Evolutionary conservation across 1,140 invertebrate species (phyloP).

Genomic region (Drosophila bipectinata): DNA sequence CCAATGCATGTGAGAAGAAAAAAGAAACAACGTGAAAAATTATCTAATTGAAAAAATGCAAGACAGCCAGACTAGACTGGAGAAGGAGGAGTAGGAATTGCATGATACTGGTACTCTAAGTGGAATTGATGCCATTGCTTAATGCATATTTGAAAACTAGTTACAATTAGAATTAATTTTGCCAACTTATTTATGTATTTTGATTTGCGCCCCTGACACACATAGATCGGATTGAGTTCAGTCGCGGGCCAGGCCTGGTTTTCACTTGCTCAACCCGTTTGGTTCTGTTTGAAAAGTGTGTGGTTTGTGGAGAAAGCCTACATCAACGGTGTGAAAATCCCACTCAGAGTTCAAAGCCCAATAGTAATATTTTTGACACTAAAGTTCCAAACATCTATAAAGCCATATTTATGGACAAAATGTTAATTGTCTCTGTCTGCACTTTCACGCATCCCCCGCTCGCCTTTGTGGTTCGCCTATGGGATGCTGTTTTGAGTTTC

Average conservation of each 20-base stretch:
- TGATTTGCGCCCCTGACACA: slow-evolving; percentile 68
- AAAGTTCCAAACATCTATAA: slow-evolving; percentile 54
- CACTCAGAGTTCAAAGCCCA: slow-evolving; percentile 59
- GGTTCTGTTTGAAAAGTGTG: slow-evolving; percentile 32
- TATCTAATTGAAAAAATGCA: slow-evolving; percentile 60
- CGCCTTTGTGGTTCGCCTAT: slow-evolving; percentile 2
- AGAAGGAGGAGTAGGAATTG: slow-evolving; percentile 16
- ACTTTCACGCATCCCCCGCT: slow-evolving; percentile 61
- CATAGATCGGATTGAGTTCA: slow-evolving; percentile 55
- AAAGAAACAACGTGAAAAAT: slow-evolving; percentile 40
- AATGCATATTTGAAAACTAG: slow-evolving; percentile 56
- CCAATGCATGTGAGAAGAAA: slow-evolving; percentile 27
- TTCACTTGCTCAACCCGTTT: slow-evolving; percentile 61
- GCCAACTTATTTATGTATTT: slow-evolving; percentile 33
- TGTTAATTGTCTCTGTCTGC: slow-evolving; percentile 69
- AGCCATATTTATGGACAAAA: slow-evolving; percentile 63
- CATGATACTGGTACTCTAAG: slow-evolving; percentile 25
- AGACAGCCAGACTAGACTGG: slow-evolving; percentile 30
- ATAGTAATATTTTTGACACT: slow-evolving; percentile 40
- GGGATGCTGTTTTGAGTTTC: slow-evolving; percentile 49
- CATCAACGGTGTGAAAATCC: slow-evolving; percentile 21
- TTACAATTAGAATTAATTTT: slow-evolving; percentile 40
- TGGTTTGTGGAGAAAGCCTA: slow-evolving; percentile 46
- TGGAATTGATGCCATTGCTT: slow-evolving; percentile 52
- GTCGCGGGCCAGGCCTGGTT: slow-evolving; percentile 33